Base-by-base conservation (phyloP, 2,888 invertebrate genomes). In the Aricia artaxerxes region DNA sequence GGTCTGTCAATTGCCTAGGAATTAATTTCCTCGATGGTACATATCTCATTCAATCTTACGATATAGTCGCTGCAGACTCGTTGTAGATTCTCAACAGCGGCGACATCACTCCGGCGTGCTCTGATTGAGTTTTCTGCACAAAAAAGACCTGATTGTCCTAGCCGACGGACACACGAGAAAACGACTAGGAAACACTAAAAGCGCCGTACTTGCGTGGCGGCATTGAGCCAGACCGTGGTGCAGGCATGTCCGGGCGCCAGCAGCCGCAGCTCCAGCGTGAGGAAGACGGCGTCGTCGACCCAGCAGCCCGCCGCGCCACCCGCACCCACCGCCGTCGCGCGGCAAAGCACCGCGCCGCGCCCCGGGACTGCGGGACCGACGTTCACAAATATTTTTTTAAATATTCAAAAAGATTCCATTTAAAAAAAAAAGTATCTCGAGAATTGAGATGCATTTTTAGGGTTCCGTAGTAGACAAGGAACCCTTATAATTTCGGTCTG, bases 141-240 rank as follows among this genome's bases (percentile, higher is more conserved):
- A n/a, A 31, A 44, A 35, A 3, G 5, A 24, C 9, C 4, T 5
- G 24, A 3, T 16, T 57, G 57, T 57, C 57, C 57, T 4, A 57
- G 57, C 16, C 57, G 57, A 16, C 57, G 16, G 16, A 16, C 13
- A 57, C 57, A 16, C 16, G 57, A 16, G 16, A 57, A 57, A 57
- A 16, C 13, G 57, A 57, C 40, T 57, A 57, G 57, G 16, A 57
- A 16, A 16, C 57, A 57, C 57, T 16, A 4, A 16, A 57, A 57
- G 57, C 57, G 57, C 57, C 2, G 40, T 35, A 91, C 92, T 87
- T 92, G 92, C 2, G 89, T 86, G 78, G 90, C 89, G 35, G 92
- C 85, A 82, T 89, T 90, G 69, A 91, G 87, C 89, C 91, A 89
- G 61, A 92, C 87, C 31, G 90, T 87, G 83, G 92, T 90, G 84